phyloP scores from a whole-genome alignment of 2,113 vertebrate genomes.

The Eudyptes chrysolophus region DNA sequence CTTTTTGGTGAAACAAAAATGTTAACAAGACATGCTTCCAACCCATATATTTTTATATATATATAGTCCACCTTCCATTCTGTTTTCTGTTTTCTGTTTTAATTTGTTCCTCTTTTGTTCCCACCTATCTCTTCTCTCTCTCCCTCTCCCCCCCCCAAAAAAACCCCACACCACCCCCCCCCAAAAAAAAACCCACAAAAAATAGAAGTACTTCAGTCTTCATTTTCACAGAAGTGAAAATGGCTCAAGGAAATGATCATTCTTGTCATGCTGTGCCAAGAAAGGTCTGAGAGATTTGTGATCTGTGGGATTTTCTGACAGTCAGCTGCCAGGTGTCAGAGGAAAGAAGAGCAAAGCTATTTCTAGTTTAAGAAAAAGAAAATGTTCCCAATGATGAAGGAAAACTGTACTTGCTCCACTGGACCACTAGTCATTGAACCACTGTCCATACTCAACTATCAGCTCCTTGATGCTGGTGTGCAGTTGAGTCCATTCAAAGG shows the following conservation, averaged over 20 bases:
- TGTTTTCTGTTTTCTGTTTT: background rate
- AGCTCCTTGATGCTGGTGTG: background rate
- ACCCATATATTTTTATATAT: background rate
- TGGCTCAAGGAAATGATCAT: background rate
- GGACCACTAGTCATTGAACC: background rate
- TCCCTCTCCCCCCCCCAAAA: rapidly evolving
- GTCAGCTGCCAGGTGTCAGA: background rate
- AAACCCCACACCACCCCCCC: background rate
- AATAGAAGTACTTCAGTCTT: background rate
- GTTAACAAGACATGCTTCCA: background rate
- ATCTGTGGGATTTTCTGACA: background rate
- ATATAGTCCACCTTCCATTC: background rate
- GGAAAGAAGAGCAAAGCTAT: background rate
- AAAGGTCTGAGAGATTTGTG: background rate
- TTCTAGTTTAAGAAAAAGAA: background rate
- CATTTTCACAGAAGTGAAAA: background rate
- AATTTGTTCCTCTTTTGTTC: background rate
- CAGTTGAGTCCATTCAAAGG: background rate
- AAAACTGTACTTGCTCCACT: background rate
- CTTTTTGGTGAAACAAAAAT: background rate
- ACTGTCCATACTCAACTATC: background rate
- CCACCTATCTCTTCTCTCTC: background rate
- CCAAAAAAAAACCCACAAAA: background rate
- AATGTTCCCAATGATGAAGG: background rate
- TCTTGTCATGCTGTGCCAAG: background rate